Evolutionary conservation across 2,113 vertebrate genomes (phyloP), one percentile per base, ranked within the genome.

Genomic region (Melanotaenia duboulayi): DNA sequence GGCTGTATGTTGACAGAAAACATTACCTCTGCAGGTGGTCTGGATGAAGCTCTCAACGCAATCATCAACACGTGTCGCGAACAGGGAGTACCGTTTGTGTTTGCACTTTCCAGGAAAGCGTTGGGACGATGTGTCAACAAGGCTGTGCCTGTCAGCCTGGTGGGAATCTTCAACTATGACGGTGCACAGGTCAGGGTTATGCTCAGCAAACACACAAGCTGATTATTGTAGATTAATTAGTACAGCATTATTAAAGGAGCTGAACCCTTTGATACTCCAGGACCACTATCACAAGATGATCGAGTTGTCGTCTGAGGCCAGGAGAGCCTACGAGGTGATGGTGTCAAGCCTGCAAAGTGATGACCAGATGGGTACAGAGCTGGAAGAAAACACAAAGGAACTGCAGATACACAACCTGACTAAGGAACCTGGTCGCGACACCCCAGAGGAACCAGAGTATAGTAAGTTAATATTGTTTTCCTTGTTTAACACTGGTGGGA

Each of bases 141-240:
- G 92, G 94, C 95, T 0, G 98, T 99, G 51, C 98, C 98, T 2
- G 98, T 99, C 74, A 99, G 96, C 0, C 94, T 98, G 60, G 97
- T 99, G 74, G 98, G 98, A n/a, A 95, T 99, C 85, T 99, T 99
- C 90, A 99, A 98, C 88, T 99, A 98, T 0, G 97, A 98, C 14
- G 98, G 98, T 0, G 98, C 97, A 50, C 97, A 99, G 96, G 98
- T 99, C 78, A 91, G 94, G 0, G 22, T 14, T 5, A 4, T 9
- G 9, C 40, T 40, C 19, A 0, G 14, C 10, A 37, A 35, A 35
- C 0, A 32, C 0, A 14, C 4, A 1, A 25, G 16, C 6, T 2
- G n/a, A 4, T 16, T 35, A 19, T 19, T 50, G 42, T 17, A 12
- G 16, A 16, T 13, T 8, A 40, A 28, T 44, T 1, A 19, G 17